Conservation (phyloP, 2,888 invertebrate genomes). For the Laspeyria flexula region DNA sequence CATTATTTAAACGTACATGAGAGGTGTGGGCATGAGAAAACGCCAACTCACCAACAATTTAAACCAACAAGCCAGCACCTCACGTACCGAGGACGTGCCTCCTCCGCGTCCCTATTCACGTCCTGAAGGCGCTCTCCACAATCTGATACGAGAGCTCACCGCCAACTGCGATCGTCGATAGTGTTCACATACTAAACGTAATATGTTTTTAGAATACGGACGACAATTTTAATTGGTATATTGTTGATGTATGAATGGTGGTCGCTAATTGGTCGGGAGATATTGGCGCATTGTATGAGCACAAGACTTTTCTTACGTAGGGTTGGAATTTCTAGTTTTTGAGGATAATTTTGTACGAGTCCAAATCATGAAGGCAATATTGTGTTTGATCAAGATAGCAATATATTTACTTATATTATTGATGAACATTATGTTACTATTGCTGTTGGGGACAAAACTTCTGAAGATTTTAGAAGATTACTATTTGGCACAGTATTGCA, state of each 20-base stretch:
- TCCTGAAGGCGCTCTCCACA: constrained; percentile 8
- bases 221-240: constrained; percentile 41
- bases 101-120: constrained; percentile 12
- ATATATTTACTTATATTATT: too few species aligned
- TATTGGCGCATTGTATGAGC: background rate
- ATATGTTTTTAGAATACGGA: constrained; percentile 31
- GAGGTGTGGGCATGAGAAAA: background rate
- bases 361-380: too few species aligned
- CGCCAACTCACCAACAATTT: constrained; percentile 13
- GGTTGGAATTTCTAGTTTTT: too few species aligned
- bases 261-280: constrained; percentile 1
- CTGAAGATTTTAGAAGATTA: too few species aligned
- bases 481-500: too few species aligned
- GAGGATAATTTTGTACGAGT: too few species aligned
- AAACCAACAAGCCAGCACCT: constrained; percentile 10
- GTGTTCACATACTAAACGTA: constrained; percentile 34
- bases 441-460: too few species aligned
- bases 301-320: too few species aligned
- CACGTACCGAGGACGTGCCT: constrained; percentile 36
- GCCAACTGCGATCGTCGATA: constrained; percentile 36
- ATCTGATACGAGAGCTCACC: constrained; percentile 39
- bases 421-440: too few species aligned
- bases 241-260: constrained; percentile 23
- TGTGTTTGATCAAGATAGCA: too few species aligned
- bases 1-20: too few species aligned